phyloP scores from a whole-genome alignment of 2,888 invertebrate genomes.

The Sepiola atlantica region DNA sequence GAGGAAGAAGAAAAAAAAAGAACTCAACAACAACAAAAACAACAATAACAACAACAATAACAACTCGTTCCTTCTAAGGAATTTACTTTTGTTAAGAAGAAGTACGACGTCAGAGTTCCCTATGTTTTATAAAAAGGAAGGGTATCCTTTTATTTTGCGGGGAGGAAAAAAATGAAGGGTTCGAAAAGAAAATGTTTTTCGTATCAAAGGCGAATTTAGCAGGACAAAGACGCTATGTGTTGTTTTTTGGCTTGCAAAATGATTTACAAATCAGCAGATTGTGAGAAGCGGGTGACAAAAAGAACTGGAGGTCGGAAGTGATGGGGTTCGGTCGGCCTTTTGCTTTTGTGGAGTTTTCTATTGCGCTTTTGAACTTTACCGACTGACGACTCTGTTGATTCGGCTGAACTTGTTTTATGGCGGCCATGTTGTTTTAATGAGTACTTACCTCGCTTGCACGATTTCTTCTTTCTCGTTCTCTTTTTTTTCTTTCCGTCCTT shows the following conservation, averaged over 20 bases:
- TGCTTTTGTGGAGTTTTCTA: background rate
- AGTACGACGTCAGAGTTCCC: background rate
- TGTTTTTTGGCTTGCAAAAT: background rate
- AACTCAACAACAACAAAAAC: too few species aligned
- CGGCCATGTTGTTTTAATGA: background rate
- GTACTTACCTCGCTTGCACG: background rate
- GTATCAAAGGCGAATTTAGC: background rate
- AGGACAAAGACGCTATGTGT: background rate
- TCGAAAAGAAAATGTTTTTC: background rate
- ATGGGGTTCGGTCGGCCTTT: background rate
- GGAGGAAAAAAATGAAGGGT: background rate
- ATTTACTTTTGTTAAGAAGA: background rate
- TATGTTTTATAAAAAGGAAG: background rate
- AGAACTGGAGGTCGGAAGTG: background rate
- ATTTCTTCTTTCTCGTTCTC: background rate
- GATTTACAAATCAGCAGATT: conserved; percentile 11
- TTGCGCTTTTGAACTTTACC: background rate
- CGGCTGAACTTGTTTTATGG: background rate
- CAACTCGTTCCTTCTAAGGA: background rate
- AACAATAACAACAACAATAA: too few species aligned
- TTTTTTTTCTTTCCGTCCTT: background rate
- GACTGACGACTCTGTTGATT: background rate
- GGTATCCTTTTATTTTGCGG: background rate
- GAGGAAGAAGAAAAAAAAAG: background rate
- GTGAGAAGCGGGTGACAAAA: background rate